phyloP scores from a whole-genome alignment of 1,140 invertebrate genomes.

The Chelonus insularis region DNA sequence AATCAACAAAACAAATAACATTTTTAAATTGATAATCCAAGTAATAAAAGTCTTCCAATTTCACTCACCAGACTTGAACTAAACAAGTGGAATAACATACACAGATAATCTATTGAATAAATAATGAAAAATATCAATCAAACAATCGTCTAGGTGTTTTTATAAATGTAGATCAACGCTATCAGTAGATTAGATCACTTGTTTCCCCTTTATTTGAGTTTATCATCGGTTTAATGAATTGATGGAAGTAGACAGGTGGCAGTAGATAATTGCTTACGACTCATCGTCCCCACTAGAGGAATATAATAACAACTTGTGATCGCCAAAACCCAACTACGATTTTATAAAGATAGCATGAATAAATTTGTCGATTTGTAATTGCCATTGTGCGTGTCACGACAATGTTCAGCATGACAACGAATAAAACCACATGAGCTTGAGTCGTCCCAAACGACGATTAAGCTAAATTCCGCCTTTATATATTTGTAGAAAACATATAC shows the following conservation, averaged over 20 bases:
- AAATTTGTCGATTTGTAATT: slow-evolving; percentile 58
- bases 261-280: slow-evolving; percentile 27
- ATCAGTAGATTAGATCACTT: background rate
- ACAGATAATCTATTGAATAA: too few relatives aligned
- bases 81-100: too few relatives aligned
- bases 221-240: slow-evolving; percentile 10
- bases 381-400: slow-evolving; percentile 56
- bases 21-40: too few relatives aligned
- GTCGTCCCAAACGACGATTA: background rate
- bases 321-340: slow-evolving; percentile 25
- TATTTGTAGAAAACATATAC: too few relatives aligned
- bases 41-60: too few relatives aligned
- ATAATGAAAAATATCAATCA: background rate
- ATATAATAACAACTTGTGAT: slow-evolving; percentile 31
- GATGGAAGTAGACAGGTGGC: slow-evolving; percentile 22
- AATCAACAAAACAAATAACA: too few relatives aligned
- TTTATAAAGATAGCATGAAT: slow-evolving; percentile 46
- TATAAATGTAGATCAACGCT: background rate
- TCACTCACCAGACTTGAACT: too few relatives aligned
- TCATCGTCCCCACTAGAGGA: slow-evolving; percentile 10
- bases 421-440: background rate
- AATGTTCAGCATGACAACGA: slow-evolving; percentile 13
- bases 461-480: too few relatives aligned
- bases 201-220: background rate
- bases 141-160: background rate